Conservation (phyloP, 1,140 invertebrate species). For the Parapsyche elsis region DNA sequence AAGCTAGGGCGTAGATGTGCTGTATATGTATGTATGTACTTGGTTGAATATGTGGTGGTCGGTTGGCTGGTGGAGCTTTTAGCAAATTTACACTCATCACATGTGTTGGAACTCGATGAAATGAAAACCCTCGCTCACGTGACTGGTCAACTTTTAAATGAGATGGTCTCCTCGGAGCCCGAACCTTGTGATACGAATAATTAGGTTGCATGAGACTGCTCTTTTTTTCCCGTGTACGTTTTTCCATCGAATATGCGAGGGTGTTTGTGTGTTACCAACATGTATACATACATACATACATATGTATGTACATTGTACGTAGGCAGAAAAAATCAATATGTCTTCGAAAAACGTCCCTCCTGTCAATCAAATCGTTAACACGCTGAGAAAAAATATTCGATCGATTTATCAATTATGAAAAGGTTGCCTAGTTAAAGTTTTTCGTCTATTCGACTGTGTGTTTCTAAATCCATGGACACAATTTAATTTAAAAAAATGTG, state of each 20-base stretch:
- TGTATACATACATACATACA: neutral
- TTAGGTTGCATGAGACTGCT: slow-evolving; percentile 23
- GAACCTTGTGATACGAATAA: slow-evolving; percentile 20
- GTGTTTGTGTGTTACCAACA: neutral
- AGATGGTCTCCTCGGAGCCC: neutral
- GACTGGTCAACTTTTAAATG: slow-evolving; percentile 28
- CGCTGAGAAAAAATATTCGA: neutral
- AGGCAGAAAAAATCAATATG: slow-evolving; percentile 7
- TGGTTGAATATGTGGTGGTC: too few relatives aligned
- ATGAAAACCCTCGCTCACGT: slow-evolving; percentile 26
- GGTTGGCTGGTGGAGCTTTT: neutral
- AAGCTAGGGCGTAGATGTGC: too few relatives aligned
- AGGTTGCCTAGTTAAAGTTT: neutral
- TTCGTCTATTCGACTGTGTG: neutral
- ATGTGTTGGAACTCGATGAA: neutral
- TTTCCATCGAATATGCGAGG: neutral
- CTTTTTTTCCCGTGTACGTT: slow-evolving; percentile 12
- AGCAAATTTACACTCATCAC: neutral
- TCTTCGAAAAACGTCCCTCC: neutral
- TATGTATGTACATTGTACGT: slow-evolving; percentile 4
- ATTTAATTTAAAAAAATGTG: too few relatives aligned
- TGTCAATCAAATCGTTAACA: slow-evolving; percentile 11
- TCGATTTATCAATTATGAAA: neutral
- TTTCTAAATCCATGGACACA: too few relatives aligned
- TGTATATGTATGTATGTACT: too few relatives aligned